Evolutionary conservation across 2,113 vertebrate genomes (phyloP).

Genomic region (Eubucco bourcierii): DNA sequence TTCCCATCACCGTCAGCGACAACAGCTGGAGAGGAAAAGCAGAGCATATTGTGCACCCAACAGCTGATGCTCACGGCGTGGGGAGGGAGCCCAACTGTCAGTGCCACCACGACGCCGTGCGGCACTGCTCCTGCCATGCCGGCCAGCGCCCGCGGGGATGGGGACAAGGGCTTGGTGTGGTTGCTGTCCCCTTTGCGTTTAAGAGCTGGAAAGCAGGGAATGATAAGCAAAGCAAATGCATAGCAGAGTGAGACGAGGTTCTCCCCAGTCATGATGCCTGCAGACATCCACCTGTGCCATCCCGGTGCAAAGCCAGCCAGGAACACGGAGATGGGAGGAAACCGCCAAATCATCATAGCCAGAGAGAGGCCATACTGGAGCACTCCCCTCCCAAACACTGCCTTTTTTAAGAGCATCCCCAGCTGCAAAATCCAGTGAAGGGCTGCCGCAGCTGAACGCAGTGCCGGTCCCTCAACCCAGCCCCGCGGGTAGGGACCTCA

Average conservation of each 20-base stretch:
- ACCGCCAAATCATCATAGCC: not conserved
- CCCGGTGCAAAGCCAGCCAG: not conserved
- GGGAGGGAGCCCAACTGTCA: not conserved
- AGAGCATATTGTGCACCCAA: conserved; percentile 5
- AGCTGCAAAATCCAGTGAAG: not conserved
- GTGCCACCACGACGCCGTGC: not conserved
- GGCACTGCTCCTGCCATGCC: not conserved
- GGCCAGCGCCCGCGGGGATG: not conserved
- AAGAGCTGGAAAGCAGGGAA: not conserved
- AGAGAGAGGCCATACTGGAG: rapidly evolving
- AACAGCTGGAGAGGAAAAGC: conserved; percentile 38
- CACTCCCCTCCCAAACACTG: not conserved
- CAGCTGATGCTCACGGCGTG: conserved; percentile 4
- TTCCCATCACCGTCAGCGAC: conserved; percentile 5
- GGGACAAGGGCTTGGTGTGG: rapidly evolving
- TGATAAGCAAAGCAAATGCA: not conserved
- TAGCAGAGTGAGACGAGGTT: rapidly evolving
- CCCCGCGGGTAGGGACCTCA: rapidly evolving
- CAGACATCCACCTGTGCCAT: not conserved
- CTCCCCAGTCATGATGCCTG: not conserved
- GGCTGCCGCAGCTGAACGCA: not conserved
- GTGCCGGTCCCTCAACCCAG: rapidly evolving
- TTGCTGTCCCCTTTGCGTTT: rapidly evolving
- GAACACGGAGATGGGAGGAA: rapidly evolving
- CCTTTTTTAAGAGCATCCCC: not conserved